These are phyloP conservation scores for Pagetopsis macropterus DNA, from an alignment of 2,797 vertebrate genomes.

Conservation along the genomic window DNA sequence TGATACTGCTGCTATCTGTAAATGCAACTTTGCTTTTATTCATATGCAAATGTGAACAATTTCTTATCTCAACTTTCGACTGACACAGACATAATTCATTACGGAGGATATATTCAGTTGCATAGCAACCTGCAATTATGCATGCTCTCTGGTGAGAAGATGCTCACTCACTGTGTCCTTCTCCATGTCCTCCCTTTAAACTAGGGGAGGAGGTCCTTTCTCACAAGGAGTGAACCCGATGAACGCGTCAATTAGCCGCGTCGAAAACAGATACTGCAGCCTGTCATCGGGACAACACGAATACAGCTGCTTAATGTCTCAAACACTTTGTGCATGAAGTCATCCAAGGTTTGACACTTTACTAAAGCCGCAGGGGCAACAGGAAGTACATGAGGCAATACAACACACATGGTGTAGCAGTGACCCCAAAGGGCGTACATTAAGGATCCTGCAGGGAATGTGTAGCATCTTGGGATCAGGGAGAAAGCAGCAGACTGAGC, in stretches of 20 bases:
- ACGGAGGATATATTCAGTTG: constrained; percentile 75
- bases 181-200: constrained; percentile 50
- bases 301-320: constrained; percentile 27
- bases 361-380: constrained; percentile 31
- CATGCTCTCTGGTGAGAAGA: constrained; percentile 67
- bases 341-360: constrained; percentile 30
- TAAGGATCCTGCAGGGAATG: constrained; percentile 32
- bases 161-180: constrained; percentile 57
- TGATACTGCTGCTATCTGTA: constrained; percentile 48
- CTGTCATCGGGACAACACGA: constrained; percentile 21
- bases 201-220: constrained; percentile 12
- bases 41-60: constrained; percentile 70
- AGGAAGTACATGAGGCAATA: constrained; percentile 21
- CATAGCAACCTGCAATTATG: constrained; percentile 83
- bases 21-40: constrained; percentile 60
- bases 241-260: constrained; percentile 56
- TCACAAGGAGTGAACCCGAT: constrained; percentile 49
- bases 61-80: constrained; percentile 73
- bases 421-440: constrained; percentile 43
- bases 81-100: constrained; percentile 74
- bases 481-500: constrained; percentile 41
- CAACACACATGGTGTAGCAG: constrained; percentile 43
- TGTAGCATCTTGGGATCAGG: constrained; percentile 16
- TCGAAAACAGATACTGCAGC: constrained; percentile 30
- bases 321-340: constrained; percentile 29